Percentiles rank a stretch among this genome's conserved stretches.
Conservation (phyloP, 2,888 invertebrate species). For the Dioctria rufipes region DNA sequence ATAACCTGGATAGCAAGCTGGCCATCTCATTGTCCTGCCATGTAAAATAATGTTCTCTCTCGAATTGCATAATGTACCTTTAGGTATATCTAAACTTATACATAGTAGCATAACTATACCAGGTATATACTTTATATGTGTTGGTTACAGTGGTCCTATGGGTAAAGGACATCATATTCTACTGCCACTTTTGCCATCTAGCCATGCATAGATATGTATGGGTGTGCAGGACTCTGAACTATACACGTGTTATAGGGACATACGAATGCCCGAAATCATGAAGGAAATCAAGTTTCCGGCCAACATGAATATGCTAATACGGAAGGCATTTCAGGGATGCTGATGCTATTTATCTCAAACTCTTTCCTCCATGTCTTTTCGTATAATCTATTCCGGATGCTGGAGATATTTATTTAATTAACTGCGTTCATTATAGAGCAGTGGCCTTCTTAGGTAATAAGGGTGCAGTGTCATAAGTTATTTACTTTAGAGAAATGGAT, state of each 20-base stretch:
- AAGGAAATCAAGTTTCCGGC: constrained; percentile 60
- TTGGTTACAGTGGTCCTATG: not conserved
- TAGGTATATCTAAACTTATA: not conserved
- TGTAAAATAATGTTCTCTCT: constrained; percentile 55
- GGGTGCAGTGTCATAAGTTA: not conserved
- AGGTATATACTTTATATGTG: not conserved
- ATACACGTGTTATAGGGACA: constrained; percentile 34
- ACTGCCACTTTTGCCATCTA: not conserved
- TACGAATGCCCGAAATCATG: constrained; percentile 56
- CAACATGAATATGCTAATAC: constrained; percentile 57
- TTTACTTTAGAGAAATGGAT: too few relatives aligned
- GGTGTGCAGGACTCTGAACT: not conserved
- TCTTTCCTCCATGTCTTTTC: constrained; percentile 52
- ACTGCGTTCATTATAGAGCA: constrained; percentile 25
- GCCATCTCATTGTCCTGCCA: constrained; percentile 56
- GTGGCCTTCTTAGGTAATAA: not conserved
- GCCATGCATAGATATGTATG: not conserved
- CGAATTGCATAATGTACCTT: constrained; percentile 30
- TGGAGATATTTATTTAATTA: constrained; percentile 56
- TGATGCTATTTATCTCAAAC: constrained; percentile 57
- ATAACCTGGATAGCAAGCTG: constrained; percentile 56
- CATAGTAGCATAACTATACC: constrained; percentile 1
- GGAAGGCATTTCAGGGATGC: constrained; percentile 57
- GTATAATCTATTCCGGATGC: constrained; percentile 56
- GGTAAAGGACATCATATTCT: not conserved